Base-by-base conservation (phyloP, 2,797 vertebrate species). In the Epinephelus malabaricus region DNA sequence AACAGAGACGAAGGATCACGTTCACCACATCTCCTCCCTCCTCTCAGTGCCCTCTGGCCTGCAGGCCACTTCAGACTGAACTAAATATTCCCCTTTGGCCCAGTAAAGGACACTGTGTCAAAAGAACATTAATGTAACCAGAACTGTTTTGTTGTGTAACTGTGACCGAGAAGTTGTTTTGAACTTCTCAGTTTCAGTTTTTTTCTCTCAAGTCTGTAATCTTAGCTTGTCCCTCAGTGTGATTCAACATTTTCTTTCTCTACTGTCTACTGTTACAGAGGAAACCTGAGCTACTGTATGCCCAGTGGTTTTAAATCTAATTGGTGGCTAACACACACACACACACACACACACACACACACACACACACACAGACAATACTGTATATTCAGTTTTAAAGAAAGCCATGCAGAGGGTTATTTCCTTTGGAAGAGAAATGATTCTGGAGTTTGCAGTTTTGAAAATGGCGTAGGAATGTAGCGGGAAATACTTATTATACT, bases 1-100 rank as follows among this genome's bases (percentile, higher is more conserved):
- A 53, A 62, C 81, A 45, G 69, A 79, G 78, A 83, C n/a, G 7
- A 23, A 60, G 86, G 82, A 82, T 89, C 86, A 51, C 69, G 49
- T 88, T 85, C 73, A 21, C 75, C 71, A 46, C 63, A 23, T 60
- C 71, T 13, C 51, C 68, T 63, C 49, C 75, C 58, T 69, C 70
- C 76, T 50, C 50, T 18, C 62, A 0, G 27, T 21, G 69, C 58
- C 79, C 76, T 77, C 74, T 70, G 72, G 47, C 71, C 81, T n/a
- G 23, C 47, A 67, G 60, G 34, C 6, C 63, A 5, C 43, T 2
- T 49, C 74, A 50, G 4, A 34, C 56, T 60, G 17, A 67, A 49
- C 59, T 19, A 21, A 54, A 82, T 59, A 34, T 49, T 17, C 30
- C 53, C 59, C 43, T 49, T n/a, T 13, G n/a, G 58, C 47, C 38